Percentiles rank a stretch among this genome's conserved stretches.
phyloP scores from a whole-genome alignment of 2,888 invertebrate species.

The Lasioglossum malachurum region DNA sequence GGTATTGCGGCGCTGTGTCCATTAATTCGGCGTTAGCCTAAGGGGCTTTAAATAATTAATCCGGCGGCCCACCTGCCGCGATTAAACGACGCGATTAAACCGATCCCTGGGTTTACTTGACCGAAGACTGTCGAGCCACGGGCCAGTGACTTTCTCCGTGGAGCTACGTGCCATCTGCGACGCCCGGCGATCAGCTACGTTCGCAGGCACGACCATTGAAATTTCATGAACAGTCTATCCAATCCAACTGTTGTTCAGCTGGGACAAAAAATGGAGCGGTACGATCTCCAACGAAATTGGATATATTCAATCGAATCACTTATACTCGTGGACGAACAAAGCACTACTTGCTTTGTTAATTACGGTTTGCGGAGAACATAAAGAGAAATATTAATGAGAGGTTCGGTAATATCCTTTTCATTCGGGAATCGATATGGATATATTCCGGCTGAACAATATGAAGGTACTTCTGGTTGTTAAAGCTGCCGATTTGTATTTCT shows the following conservation, averaged over 20 bases:
- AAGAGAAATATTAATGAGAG: too few species aligned
- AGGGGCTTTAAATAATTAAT: slow-evolving; percentile 81
- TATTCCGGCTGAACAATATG: too few species aligned
- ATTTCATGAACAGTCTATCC: neutral
- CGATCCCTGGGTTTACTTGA: slow-evolving; percentile 60
- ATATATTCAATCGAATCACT: neutral
- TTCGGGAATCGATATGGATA: too few species aligned
- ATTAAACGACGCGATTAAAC: slow-evolving; percentile 73
- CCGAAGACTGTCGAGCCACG: slow-evolving; percentile 52
- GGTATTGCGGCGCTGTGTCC: slow-evolving; percentile 76
- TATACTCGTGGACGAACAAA: neutral
- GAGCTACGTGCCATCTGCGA: slow-evolving; percentile 20
- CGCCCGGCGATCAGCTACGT: neutral
- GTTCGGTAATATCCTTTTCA: too few species aligned
- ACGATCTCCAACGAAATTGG: neutral
- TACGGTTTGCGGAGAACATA: too few species aligned
- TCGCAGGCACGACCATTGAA: neutral
- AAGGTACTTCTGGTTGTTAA: too few species aligned
- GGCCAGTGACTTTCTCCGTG: slow-evolving; percentile 47
- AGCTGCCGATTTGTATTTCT: too few species aligned
- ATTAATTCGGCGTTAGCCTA: slow-evolving; percentile 81
- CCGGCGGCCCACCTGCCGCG: slow-evolving; percentile 69
- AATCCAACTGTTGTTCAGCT: neutral
- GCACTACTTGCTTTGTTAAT: too few species aligned
- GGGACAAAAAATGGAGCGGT: neutral